Evolutionary conservation across 2,888 invertebrate species (phyloP), one percentile per base, ranked within the genome.

Genomic region (Drosophila recens): DNA sequence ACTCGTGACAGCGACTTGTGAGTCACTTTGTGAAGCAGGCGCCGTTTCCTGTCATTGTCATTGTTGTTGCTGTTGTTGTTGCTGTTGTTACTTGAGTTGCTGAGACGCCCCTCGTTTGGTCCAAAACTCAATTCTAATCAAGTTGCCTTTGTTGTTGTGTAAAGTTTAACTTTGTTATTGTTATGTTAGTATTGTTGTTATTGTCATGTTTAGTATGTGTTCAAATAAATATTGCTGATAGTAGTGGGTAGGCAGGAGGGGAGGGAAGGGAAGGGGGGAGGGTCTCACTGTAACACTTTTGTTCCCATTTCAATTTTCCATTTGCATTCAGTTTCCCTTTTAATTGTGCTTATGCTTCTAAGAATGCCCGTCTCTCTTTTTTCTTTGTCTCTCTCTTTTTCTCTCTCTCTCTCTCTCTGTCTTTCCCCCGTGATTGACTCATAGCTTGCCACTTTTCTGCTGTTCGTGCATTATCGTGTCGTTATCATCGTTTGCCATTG

Each of bases 401-500:
- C n/a, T 30, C 27, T 10, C 23, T 15, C 30, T 11, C 30, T n/a
- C 23, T 8, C 17, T 11, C 36, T 40, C 46, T 52, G n/a, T 43
- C 52, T 40, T 11, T 36, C 4, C 4, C 8, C 6, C 36, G 15
- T 40, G 51, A 42, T 49, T 52, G 46, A 49, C 15, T 49, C 23
- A 49, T 33, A 23, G 46, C 20, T 13, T 62, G 49, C 53, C 38
- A 64, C 38, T 62, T 56, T 79, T 74, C 51, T 61, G 56, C 67
- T 64, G 42, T 58, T 59, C 53, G 15, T 69, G 67, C 69, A 79
- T 72, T 88, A 79, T 73, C 79, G 68, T 71, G 71, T 68, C 69
- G 80, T 72, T 87, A 73, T 82, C 72, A 70, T 52, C 65, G 53
- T 20, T 52, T 48, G 42, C 76, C 83, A 74, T 88, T 85, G 82